Conservation (phyloP, 2,888 invertebrate genomes). For the Cephus nigrinus region DNA sequence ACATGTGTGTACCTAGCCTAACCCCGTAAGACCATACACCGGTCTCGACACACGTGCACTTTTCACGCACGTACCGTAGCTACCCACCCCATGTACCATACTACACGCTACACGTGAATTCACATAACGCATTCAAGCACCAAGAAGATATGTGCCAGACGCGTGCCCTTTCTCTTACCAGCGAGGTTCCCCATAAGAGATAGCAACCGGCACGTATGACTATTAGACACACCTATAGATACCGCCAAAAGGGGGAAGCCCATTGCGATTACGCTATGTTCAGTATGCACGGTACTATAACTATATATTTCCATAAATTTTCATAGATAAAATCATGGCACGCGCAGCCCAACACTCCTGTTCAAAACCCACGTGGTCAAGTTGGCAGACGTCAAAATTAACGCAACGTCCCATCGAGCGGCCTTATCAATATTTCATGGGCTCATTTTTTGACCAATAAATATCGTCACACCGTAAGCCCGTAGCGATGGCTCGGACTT, state of each 20-base stretch:
- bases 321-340: slow-evolving; percentile 13
- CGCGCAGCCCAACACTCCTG: not conserved
- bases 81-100: not conserved
- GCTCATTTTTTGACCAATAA: not conserved
- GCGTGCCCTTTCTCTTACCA: not conserved
- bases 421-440: not conserved
- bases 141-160: slow-evolving; percentile 2
- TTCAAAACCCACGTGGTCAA: not conserved
- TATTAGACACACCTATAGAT: not conserved
- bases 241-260: not conserved
- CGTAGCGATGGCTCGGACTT: not conserved
- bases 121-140: not conserved
- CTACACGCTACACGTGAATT: not conserved
- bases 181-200: not conserved
- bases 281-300: not conserved
- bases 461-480: not conserved
- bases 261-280: not conserved
- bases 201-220: not conserved
- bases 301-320: slow-evolving; percentile 21
- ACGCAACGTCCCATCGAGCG: not conserved
- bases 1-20: slow-evolving; percentile 37
- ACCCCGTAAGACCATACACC: slow-evolving; percentile 12
- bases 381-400: not conserved
- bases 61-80: slow-evolving; percentile 1
- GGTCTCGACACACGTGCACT: slow-evolving; percentile 8